Base-by-base conservation (phyloP, 1,140 invertebrate genomes). In the Drosophila tani region DNA sequence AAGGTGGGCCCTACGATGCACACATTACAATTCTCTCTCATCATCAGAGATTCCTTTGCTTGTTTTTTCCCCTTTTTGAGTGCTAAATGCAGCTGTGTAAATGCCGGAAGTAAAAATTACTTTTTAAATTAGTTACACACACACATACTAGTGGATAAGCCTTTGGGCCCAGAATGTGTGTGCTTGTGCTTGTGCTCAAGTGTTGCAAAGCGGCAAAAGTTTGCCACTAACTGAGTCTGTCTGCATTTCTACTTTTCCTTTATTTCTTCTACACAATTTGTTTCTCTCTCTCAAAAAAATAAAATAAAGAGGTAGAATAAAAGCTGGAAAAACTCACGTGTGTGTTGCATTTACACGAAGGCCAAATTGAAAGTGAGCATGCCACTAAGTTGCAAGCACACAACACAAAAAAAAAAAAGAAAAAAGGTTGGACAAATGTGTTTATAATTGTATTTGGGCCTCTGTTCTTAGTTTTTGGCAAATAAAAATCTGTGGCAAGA, bases 61-160 rank as follows among this genome's bases (percentile, higher is more conserved):
- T 17, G 45, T 9, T 14, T 35, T 24, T 12, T 19, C 19, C 17
- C 11, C 53, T 57, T 40, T 17, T 38, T 29, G 49, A 55, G 71
- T 60, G 45, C 65, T 79, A 65, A 82, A 68, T 88, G 74, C 85
- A 88, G 85, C 84, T 88, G 84, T 84, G 81, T 81, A 88, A 88
- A 88, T 84, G 81, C 84, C 84, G 84, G 84, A 88, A 88, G 84
- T 84, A 84, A 84, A 75, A 88, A 88, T 88, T 88, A 88, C 84
- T 88, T 88, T 88, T 90, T 88, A 88, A 88, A 88, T 88, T 90
- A 88, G 84, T 88, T 84, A 60, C 84, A 60, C 56, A 81, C 53
- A 57, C 50, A 40, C 53, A 56, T 14, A 12, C 21, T 27, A 43
- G 49, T 58, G 27, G 71, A 65, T 58, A 65, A 63, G 76, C 67